A percentile compares a stretch with the other conserved stretches of the same genome.
These are phyloP conservation scores for Ochropleura leucogaster DNA, from an alignment of 2,888 invertebrate species.

Conservation along the genomic window DNA sequence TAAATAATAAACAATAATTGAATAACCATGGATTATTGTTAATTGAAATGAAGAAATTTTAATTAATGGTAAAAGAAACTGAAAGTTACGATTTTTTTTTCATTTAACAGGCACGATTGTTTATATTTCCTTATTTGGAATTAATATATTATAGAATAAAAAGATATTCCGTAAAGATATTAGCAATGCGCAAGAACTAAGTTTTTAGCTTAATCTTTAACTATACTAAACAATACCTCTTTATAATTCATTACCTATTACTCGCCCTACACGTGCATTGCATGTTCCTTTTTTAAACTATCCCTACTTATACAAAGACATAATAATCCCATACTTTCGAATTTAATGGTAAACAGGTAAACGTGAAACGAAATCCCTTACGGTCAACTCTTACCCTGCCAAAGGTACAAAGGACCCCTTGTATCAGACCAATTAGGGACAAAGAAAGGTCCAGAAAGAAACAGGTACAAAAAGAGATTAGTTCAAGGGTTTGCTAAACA, in stretches of 20 bases:
- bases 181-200: background rate
- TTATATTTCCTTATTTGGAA: background rate
- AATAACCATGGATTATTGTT: accelerated
- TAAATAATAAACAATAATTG: background rate
- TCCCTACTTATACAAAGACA: slow-evolving; percentile 15
- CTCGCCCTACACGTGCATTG: background rate
- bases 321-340: slow-evolving; percentile 56
- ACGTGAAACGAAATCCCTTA: slow-evolving; percentile 51
- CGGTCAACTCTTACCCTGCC: slow-evolving; percentile 63
- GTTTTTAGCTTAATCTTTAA: too few species aligned
- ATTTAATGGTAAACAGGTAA: slow-evolving; percentile 62
- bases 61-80: background rate
- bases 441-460: slow-evolving; percentile 62
- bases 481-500: slow-evolving; percentile 70
- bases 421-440: slow-evolving; percentile 64
- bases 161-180: too few species aligned
- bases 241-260: background rate
- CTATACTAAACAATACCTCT: background rate
- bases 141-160: background rate
- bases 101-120: background rate
- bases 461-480: slow-evolving; percentile 66
- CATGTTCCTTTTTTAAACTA: background rate
- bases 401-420: slow-evolving; percentile 58
- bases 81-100: background rate
- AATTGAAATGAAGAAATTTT: background rate